Conservation (phyloP, 1,140 invertebrate genomes). For the Lordiphosa mommai region DNA sequence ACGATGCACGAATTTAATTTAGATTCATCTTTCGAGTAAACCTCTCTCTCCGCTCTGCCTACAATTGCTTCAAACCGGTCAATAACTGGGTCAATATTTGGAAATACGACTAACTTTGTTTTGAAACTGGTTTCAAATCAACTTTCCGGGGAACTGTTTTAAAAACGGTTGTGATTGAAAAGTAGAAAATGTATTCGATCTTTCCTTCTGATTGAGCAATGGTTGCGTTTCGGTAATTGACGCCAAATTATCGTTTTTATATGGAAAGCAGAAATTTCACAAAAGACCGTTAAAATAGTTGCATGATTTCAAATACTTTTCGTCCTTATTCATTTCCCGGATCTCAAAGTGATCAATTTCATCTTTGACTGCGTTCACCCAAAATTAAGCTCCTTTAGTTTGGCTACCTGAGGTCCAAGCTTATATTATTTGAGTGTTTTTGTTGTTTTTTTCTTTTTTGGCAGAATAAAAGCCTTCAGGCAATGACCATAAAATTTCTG, state of each 20-base stretch:
- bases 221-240: too few species aligned
- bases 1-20: too few species aligned
- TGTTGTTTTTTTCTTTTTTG: constrained; percentile 18
- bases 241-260: neutral
- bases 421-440: neutral
- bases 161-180: too few species aligned
- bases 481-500: constrained; percentile 46
- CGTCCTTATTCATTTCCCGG: constrained; percentile 12
- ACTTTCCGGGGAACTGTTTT: too few species aligned
- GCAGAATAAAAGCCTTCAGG: constrained; percentile 5
- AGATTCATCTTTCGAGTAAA: too few species aligned
- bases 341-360: constrained; percentile 24
- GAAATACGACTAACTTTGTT: too few species aligned
- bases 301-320: constrained; percentile 7
- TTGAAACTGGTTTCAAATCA: too few species aligned
- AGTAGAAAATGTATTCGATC: too few species aligned
- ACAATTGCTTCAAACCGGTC: too few species aligned
- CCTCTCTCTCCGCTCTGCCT: too few species aligned
- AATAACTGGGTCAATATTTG: too few species aligned
- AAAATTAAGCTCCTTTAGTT: constrained; percentile 7
- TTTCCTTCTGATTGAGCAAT: too few species aligned
- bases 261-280: neutral
- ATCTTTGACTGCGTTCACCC: constrained; percentile 5
- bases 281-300: constrained; percentile 34
- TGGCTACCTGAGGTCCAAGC: constrained; percentile 20